These are phyloP conservation scores for Coracias cyanogaster DNA, from an alignment of 2,797 vertebrate species.

Conservation along the genomic window DNA sequence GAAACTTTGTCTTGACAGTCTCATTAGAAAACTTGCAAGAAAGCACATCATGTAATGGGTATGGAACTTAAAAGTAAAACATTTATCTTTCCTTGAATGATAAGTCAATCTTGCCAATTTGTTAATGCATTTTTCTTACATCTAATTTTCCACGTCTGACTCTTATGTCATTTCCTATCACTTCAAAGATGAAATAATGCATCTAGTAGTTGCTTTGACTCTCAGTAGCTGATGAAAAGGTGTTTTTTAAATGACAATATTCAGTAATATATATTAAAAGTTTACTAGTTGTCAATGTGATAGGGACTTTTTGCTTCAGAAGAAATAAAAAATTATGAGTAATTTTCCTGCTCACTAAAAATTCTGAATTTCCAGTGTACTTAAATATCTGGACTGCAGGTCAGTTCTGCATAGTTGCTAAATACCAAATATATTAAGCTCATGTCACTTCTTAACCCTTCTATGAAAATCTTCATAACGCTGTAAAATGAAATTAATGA, in stretches of 20 bases:
- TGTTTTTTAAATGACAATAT: background rate
- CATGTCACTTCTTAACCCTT: background rate
- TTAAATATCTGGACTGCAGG: background rate
- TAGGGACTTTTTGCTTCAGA: background rate
- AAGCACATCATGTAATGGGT: background rate
- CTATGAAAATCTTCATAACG: constrained; percentile 3
- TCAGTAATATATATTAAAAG: background rate
- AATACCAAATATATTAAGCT: background rate
- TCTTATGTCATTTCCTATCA: background rate
- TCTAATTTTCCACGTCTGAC: background rate
- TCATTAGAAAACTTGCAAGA: background rate
- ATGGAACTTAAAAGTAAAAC: background rate
- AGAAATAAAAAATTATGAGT: background rate
- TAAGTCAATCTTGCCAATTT: background rate
- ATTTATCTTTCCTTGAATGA: background rate
- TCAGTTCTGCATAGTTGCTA: background rate
- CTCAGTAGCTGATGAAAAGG: background rate
- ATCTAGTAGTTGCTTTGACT: background rate
- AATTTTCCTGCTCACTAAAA: background rate
- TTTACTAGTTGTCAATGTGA: background rate
- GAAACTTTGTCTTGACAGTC: background rate
- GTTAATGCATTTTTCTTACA: background rate
- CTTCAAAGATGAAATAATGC: background rate
- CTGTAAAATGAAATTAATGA: constrained; percentile 31
- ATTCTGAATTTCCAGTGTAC: background rate